Base-by-base conservation (phyloP, 2,888 invertebrate species). In the Nowickia ferox region DNA sequence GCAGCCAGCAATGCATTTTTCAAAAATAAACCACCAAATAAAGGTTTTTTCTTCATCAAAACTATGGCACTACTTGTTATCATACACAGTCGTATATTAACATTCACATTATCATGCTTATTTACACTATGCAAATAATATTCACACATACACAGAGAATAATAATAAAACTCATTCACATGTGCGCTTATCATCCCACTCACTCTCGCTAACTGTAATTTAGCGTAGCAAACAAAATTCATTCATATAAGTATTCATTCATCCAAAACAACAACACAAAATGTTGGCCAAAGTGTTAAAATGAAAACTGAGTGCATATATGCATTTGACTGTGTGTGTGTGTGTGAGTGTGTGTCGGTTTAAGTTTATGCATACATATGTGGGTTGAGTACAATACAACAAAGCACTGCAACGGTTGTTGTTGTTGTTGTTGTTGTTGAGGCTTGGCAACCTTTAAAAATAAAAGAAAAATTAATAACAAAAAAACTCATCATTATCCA, bases 241-340 rank as follows among this genome's bases (percentile, higher is more conserved):
- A 51, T 78, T 40, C 57, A 40, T 53, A 9, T 65, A n/a, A n/a
- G n/a, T n/a, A 57, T 53, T 72, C 22, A 30, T 80, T 66, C 66
- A 66, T 66, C 65, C 57, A 72, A 65, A 65, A 65, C 53, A 80
- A 57, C 19, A 80, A 65, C 17, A 69, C 17, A 57, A 66, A 57
- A 61, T 75, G 38, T 51, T 48, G 30, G 9, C 5, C 11, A 38
- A 13, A 66, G 10, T 46, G 22, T 48, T 57, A 48, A 48, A 59
- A 77, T 48, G 42, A 53, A 19, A 44, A 22, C 13, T 53, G 30
- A 30, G 10, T 44, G 44, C 17, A 42, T n/a, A n/a, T n/a, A n/a
- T 65, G 42, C 44, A 8, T 65, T n/a, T 22, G 22, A 10, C 2
- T 44, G 19, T 48, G 10, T 22, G 15, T 11, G 55, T 13, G 30